Conservation (phyloP, 1,140 invertebrate genomes). For the Brachionus calyciflorus region DNA sequence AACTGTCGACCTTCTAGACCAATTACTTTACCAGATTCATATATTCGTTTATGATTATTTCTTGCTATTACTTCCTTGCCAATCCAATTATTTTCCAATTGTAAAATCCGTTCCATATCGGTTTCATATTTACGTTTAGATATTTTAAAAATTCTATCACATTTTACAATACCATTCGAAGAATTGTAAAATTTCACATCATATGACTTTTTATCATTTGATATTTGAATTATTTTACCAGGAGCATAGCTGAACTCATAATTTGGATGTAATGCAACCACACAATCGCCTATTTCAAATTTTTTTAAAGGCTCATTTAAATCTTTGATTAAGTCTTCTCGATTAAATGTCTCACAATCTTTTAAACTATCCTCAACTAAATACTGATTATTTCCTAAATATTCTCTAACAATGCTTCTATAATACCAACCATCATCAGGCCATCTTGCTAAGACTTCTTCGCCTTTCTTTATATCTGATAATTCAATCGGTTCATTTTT, state of each 20-base stretch:
- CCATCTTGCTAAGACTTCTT: slow-evolving; percentile 55
- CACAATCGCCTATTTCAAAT: slow-evolving; percentile 50
- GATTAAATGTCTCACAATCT: slow-evolving; percentile 4
- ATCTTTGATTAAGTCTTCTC: slow-evolving; percentile 49
- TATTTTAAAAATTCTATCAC: slow-evolving; percentile 51
- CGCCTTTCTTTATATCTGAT: slow-evolving; percentile 46
- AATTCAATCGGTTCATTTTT: not conserved
- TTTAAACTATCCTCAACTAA: slow-evolving; percentile 16
- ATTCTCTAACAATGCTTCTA: slow-evolving; percentile 48
- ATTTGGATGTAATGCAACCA: slow-evolving; percentile 53
- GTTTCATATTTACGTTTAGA: slow-evolving; percentile 51
- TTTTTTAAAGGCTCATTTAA: slow-evolving; percentile 49
- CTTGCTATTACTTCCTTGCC: slow-evolving; percentile 53
- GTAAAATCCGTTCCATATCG: slow-evolving; percentile 52
- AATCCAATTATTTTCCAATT: slow-evolving; percentile 50
- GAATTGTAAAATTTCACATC: slow-evolving; percentile 53
- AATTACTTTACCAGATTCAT: slow-evolving; percentile 51
- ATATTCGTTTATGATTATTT: slow-evolving; percentile 51
- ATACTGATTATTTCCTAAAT: slow-evolving; percentile 13
- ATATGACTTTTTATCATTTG: slow-evolving; percentile 47
- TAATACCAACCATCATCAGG: slow-evolving; percentile 57
- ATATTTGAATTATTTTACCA: slow-evolving; percentile 49
- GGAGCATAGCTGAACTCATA: slow-evolving; percentile 54
- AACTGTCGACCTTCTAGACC: slow-evolving; percentile 49
- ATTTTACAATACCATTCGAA: slow-evolving; percentile 46